A percentile compares a stretch with the other conserved stretches of the same genome.
Evolutionary conservation across 2,888 invertebrate species (phyloP).

Genomic region (Deilephila porcellus): DNA sequence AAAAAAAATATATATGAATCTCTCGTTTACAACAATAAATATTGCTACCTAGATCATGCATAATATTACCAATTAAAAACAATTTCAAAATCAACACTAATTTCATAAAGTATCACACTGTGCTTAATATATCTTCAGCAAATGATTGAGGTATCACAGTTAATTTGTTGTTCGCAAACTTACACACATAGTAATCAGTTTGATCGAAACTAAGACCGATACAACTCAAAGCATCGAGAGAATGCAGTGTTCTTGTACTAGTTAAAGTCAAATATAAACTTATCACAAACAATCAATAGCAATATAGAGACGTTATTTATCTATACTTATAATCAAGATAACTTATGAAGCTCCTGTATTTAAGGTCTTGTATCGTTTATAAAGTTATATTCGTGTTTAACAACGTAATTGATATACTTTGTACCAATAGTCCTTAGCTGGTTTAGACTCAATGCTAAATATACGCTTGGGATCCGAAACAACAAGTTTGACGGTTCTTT

Average conservation of each 20-base stretch:
- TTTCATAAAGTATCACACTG: background rate
- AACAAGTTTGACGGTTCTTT: background rate
- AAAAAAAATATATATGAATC: no score
- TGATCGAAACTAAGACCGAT: background rate
- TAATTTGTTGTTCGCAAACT: background rate
- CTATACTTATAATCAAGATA: background rate
- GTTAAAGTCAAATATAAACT: conserved; percentile 5
- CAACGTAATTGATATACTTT: background rate
- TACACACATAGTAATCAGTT: background rate
- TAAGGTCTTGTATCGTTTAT: background rate
- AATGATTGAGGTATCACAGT: background rate
- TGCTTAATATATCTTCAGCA: background rate
- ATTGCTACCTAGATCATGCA: no score
- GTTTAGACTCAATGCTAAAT: background rate
- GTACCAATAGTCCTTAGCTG: background rate
- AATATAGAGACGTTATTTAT: background rate
- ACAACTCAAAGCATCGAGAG: background rate
- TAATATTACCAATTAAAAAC: no score
- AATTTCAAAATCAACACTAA: no score
- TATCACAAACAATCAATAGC: conserved; percentile 2
- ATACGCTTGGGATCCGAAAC: background rate
- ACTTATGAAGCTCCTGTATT: background rate
- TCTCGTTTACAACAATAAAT: no score
- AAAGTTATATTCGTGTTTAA: background rate
- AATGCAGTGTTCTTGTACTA: background rate